Evolutionary conservation across 92 coral and sea anemone genomes (phyloP).

Genomic region (Epizoanthus stellaris): DNA sequence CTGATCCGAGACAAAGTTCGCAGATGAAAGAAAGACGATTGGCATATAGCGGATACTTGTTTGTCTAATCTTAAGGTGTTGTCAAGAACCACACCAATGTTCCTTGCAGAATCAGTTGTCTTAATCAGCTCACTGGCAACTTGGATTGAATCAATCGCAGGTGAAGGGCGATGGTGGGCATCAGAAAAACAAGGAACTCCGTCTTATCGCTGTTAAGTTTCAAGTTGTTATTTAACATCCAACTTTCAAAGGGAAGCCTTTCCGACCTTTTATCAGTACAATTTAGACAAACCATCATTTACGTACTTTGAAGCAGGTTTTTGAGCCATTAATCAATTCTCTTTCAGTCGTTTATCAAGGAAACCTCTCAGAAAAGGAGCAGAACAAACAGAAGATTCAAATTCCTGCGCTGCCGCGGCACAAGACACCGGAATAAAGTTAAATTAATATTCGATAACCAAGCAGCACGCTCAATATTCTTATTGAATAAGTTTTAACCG

Average conservation of each 20-base stretch:
- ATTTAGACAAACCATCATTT: slow-evolving; percentile 20
- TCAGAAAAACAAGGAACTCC: no score
- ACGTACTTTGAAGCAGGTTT: slow-evolving; percentile 20
- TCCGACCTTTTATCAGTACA: slow-evolving; percentile 29
- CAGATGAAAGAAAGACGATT: no score
- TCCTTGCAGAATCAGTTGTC: no score
- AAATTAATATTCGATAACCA: neutral
- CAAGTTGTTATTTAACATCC: no score
- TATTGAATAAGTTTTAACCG: neutral
- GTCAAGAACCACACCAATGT: no score
- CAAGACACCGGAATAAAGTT: neutral
- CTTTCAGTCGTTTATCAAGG: slow-evolving; percentile 33
- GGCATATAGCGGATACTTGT: no score
- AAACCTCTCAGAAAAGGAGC: slow-evolving; percentile 28
- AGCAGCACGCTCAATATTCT: neutral
- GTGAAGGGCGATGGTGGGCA: no score
- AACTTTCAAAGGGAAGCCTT: neutral
- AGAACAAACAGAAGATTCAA: slow-evolving; percentile 13
- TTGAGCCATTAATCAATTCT: slow-evolving; percentile 35
- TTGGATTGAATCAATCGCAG: no score
- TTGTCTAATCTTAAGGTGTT: no score
- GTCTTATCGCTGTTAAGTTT: no score
- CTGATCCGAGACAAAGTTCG: no score
- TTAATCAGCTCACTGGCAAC: no score
- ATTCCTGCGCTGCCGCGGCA: slow-evolving; percentile 35